A percentile compares a stretch with the other conserved stretches of the same genome.
These are phyloP conservation scores for Plumapathes pennacea DNA, from an alignment of 92 coral and sea anemone species.

Conservation along the genomic window DNA sequence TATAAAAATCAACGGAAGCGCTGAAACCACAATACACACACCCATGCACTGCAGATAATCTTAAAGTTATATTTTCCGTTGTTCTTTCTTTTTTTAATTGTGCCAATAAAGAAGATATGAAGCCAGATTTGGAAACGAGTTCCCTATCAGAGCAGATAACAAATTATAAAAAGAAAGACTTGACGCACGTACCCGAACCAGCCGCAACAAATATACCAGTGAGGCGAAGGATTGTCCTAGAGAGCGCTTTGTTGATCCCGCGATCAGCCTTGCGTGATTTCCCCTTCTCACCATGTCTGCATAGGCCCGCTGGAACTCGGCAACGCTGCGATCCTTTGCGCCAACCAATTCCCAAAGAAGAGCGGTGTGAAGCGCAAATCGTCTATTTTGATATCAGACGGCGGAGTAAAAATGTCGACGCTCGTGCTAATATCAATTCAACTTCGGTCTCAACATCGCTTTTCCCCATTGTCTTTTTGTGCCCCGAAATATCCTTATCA, in stretches of 20 bases:
- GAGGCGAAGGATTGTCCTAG: constrained; percentile 40
- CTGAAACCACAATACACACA: no score
- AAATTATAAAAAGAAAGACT: no score
- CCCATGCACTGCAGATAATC: no score
- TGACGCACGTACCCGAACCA: no score
- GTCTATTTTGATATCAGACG: constrained; percentile 23
- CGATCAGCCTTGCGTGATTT: constrained; percentile 55
- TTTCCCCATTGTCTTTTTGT: constrained; percentile 19
- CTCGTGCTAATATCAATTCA: constrained; percentile 40
- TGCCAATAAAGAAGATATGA: no score
- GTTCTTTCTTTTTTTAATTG: no score
- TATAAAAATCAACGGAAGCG: no score
- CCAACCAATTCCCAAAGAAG: constrained; percentile 54
- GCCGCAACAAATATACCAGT: constrained; percentile 44
- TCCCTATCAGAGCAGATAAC: no score
- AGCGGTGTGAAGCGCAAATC: constrained; percentile 43
- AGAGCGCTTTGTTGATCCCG: constrained; percentile 49
- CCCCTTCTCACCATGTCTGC: constrained; percentile 22
- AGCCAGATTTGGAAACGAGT: no score
- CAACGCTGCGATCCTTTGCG: constrained; percentile 59
- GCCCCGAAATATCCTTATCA: constrained; percentile 31
- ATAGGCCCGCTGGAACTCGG: constrained; percentile 50
- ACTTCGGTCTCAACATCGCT: constrained; percentile 38
- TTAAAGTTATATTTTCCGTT: no score
- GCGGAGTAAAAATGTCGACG: constrained; percentile 29